phyloP scores from a whole-genome alignment of 2,888 invertebrate species.

The Hirudinaria manillensis region DNA sequence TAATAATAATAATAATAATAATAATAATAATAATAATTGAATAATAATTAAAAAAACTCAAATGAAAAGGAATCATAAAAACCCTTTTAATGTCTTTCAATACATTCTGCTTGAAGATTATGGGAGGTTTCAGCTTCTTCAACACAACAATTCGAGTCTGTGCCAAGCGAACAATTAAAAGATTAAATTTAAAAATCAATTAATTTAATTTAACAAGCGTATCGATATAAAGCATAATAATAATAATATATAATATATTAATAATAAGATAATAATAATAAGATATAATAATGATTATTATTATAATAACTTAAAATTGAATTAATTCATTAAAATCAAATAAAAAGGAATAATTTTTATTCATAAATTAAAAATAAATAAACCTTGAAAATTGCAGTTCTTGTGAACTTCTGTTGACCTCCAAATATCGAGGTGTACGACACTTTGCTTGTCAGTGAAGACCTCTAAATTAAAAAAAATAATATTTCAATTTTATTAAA shows the following conservation, averaged over 20 bases:
- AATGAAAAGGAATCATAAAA: neutral
- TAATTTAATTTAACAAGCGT: too few species aligned
- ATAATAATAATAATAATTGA: constrained; percentile 1
- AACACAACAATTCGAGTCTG: constrained; percentile 41
- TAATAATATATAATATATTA: too few species aligned
- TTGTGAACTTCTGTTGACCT: constrained; percentile 79
- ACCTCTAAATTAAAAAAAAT: constrained; percentile 38
- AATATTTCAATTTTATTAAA: neutral
- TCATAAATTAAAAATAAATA: constrained; percentile 42
- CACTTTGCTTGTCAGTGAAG: constrained; percentile 42
- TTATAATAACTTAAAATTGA: neutral
- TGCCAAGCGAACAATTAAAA: neutral
- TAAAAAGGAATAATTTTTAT: too few species aligned
- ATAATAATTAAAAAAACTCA: neutral
- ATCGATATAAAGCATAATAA: too few species aligned
- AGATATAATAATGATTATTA: neutral
- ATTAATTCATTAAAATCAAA: neutral
- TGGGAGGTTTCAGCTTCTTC: constrained; percentile 40
- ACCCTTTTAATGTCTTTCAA: constrained; percentile 83
- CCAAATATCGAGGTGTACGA: constrained; percentile 51
- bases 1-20: constrained; percentile 14
- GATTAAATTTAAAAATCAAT: constrained; percentile 13
- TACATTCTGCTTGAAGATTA: constrained; percentile 74
- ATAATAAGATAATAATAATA: neutral
- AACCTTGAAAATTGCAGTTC: constrained; percentile 83